A percentile compares a stretch with the other conserved stretches of the same genome.
Evolutionary conservation across 1,140 invertebrate species (phyloP).

Genomic region (Philaenus spumarius): DNA sequence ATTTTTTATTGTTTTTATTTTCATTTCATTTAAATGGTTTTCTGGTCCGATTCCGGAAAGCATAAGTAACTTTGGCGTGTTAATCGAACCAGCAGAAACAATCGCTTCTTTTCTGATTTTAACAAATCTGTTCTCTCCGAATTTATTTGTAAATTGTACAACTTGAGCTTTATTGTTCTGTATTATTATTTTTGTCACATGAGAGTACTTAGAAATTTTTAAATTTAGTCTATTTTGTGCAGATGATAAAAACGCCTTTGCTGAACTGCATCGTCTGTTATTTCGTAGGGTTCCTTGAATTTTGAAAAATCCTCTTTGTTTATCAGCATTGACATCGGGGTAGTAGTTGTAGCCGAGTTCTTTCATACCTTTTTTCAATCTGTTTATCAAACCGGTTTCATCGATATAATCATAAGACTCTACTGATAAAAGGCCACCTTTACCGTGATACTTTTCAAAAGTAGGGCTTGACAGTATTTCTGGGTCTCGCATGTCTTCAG

Average conservation of each 20-base stretch:
- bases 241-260: constrained; percentile 48
- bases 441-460: constrained; percentile 51
- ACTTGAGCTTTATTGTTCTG: constrained; percentile 47
- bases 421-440: constrained; percentile 47
- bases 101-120: constrained; percentile 54
- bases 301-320: constrained; percentile 42
- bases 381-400: too few relatives aligned
- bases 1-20: constrained; percentile 62
- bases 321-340: constrained; percentile 72
- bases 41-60: constrained; percentile 76
- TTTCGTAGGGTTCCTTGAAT: constrained; percentile 34
- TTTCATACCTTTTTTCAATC: constrained; percentile 29
- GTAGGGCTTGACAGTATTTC: constrained; percentile 56
- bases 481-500: constrained; percentile 75
- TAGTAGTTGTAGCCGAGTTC: constrained; percentile 84
- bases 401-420: too few relatives aligned
- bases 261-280: constrained; percentile 9
- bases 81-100: constrained; percentile 68
- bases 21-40: constrained; percentile 58
- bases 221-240: constrained; percentile 53
- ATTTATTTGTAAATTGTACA: constrained; percentile 25
- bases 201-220: constrained; percentile 46
- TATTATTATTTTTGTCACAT: constrained; percentile 55
- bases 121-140: constrained; percentile 40
- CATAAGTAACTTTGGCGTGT: constrained; percentile 75